Base-by-base conservation (phyloP, 2,888 invertebrate species). In the Spilosoma lubricipeda region DNA sequence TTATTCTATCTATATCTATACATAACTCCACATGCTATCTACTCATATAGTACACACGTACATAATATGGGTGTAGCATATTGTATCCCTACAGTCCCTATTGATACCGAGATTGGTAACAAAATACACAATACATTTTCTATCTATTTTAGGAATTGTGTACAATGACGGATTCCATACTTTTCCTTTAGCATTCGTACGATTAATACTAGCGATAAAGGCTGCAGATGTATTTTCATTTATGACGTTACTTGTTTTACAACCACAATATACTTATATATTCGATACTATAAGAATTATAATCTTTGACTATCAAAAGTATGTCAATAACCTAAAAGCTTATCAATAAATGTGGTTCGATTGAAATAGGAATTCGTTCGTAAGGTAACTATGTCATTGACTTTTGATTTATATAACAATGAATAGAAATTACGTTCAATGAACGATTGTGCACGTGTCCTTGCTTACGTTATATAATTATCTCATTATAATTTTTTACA, bases 251-350 rank as follows among this genome's bases (percentile, higher is more conserved):
- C 2, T 66, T 36, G 3, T 36, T 36, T 39, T 33, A 36, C 23
- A 39, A 36, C 20, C 65, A 39, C 39, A 27, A 36, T 36, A 1
- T n/a, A 42, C n/a, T n/a, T n/a, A n/a, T n/a, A n/a, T n/a, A n/a
- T n/a, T n/a, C n/a, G 48, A 48, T 48, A 48, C 20, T 48, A 20
- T 20, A 36, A 70, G n/a, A 27, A 63, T 18, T 1, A 39, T 20
- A 33, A 15, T 36, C 42, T 36, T 45, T 30, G 5, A 30, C 63
- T 33, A 30, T 20, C 18, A 63, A 45, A 70, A 42, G 30, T 70
- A 23, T 70, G 70, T 64, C 70, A 70, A 70, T 70, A 30, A 70
- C 64, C 70, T 59, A 27, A 39, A 39, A 5, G n/a, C 1, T 70
- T 70, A 70, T 70, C 70, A 11, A 23, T 45, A 30, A 1, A 70